Evolutionary conservation across 1,140 invertebrate genomes (phyloP).

Genomic region (Battus philenor): DNA sequence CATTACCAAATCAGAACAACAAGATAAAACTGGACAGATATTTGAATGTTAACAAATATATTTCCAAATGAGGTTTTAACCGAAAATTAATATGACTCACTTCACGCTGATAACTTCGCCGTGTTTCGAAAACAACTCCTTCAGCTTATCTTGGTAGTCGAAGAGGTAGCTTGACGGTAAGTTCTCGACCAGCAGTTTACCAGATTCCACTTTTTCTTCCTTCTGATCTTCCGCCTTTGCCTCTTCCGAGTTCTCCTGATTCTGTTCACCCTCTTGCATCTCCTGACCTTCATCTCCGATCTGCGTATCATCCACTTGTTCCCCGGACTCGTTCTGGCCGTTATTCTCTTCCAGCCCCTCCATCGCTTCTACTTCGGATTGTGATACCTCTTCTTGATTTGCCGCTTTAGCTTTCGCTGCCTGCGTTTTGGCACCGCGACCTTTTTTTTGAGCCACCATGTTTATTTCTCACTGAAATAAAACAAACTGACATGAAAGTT

Average conservation of each 20-base stretch:
- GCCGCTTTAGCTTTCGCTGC: slow-evolving; percentile 46
- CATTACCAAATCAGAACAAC: slow-evolving; percentile 31
- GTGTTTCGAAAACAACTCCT: slow-evolving; percentile 66
- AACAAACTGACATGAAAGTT: slow-evolving; percentile 17
- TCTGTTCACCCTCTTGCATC: slow-evolving; percentile 30
- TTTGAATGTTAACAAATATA: slow-evolving; percentile 68
- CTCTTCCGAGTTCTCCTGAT: slow-evolving; percentile 32
- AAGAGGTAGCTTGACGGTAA: slow-evolving; percentile 67
- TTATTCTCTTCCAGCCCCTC: slow-evolving; percentile 52
- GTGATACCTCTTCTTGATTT: slow-evolving; percentile 34
- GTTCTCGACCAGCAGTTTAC: slow-evolving; percentile 70
- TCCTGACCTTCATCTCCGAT: slow-evolving; percentile 18
- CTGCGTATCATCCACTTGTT: slow-evolving; percentile 18
- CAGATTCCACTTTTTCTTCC: slow-evolving; percentile 64
- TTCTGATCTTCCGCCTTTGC: slow-evolving; percentile 46
- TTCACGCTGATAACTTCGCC: slow-evolving; percentile 63
- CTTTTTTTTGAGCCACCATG: slow-evolving; percentile 66
- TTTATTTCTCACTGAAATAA: slow-evolving; percentile 26
- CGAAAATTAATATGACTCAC: slow-evolving; percentile 38
- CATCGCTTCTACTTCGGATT: slow-evolving; percentile 40
- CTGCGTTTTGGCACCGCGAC: slow-evolving; percentile 59
- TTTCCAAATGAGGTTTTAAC: slow-evolving; percentile 23
- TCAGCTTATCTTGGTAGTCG: slow-evolving; percentile 69
- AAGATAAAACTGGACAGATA: too few species aligned
- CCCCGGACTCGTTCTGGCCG: slow-evolving; percentile 28